These are phyloP conservation scores for Amiota minor DNA, from an alignment of 2,888 invertebrate species.

Conservation along the genomic window DNA sequence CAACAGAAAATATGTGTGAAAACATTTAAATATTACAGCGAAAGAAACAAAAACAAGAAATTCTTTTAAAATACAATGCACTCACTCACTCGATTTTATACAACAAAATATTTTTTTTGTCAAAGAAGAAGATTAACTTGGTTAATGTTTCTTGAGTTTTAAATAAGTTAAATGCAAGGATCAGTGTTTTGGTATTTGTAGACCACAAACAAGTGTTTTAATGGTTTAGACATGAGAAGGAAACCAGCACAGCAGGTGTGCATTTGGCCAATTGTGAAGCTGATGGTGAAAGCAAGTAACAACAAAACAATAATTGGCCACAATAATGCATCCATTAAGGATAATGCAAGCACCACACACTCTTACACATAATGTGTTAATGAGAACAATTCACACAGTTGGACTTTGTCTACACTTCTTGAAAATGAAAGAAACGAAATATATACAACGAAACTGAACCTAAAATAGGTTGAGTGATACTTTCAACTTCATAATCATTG, in stretches of 20 bases:
- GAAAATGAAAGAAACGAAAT: no score
- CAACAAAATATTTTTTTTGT: no score
- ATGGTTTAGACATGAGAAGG: neutral
- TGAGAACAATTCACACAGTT: neutral
- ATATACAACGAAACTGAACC: slow-evolving; percentile 9
- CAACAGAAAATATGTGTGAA: slow-evolving; percentile 2
- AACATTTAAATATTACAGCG: neutral
- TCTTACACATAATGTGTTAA: neutral
- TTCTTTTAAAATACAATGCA: no score
- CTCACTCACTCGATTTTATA: no score
- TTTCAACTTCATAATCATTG: slow-evolving; percentile 64
- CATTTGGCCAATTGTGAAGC: no score
- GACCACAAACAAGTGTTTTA: neutral
- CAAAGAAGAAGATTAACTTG: no score
- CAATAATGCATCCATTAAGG: slow-evolving; percentile 16
- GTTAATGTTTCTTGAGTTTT: no score
- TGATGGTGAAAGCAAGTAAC: neutral
- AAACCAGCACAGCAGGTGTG: neutral
- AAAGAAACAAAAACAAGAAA: no score
- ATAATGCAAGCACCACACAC: slow-evolving; percentile 24
- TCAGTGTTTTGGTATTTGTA: no score
- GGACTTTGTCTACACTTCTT: no score
- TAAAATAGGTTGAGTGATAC: slow-evolving; percentile 61
- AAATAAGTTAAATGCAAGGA: no score
- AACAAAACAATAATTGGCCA: slow-evolving; percentile 8